These are phyloP conservation scores for Hartigia nigra DNA, from an alignment of 2,888 invertebrate genomes.

Conservation along the genomic window DNA sequence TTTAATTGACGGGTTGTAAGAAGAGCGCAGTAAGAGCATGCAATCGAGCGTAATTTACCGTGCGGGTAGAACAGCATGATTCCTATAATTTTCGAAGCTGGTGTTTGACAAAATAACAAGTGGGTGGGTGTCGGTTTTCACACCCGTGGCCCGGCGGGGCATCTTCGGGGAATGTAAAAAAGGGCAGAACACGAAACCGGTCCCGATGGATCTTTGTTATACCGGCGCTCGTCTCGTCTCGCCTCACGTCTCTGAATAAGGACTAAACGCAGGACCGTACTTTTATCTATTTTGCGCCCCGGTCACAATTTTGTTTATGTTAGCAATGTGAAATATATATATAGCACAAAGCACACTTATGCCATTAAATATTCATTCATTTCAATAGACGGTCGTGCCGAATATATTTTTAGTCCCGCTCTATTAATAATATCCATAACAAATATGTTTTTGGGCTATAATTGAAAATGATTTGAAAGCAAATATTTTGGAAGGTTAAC, in stretches of 20 bases:
- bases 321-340: background rate
- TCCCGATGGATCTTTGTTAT: slow-evolving; percentile 64
- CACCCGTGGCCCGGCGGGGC: slow-evolving; percentile 62
- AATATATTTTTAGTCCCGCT: background rate
- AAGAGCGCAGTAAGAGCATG: slow-evolving; percentile 41
- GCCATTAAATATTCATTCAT: background rate
- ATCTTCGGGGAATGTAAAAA: slow-evolving; percentile 58
- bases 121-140: slow-evolving; percentile 66
- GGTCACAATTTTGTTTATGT: background rate
- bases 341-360: background rate
- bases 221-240: slow-evolving; percentile 30
- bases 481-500: background rate
- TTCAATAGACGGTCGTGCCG: background rate
- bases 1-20: slow-evolving; percentile 47
- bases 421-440: background rate
- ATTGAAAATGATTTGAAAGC: background rate
- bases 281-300: background rate
- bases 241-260: slow-evolving; percentile 38
- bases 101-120: slow-evolving; percentile 64
- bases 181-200: slow-evolving; percentile 62
- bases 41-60: slow-evolving; percentile 47
- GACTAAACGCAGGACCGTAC: slow-evolving; percentile 43
- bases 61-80: slow-evolving; percentile 37
- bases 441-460: background rate
- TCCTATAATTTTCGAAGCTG: slow-evolving; percentile 56